A percentile compares a stretch with the other conserved stretches of the same genome.
Conservation (phyloP, 2,113 vertebrate genomes). For the Apodemus sylvaticus region DNA sequence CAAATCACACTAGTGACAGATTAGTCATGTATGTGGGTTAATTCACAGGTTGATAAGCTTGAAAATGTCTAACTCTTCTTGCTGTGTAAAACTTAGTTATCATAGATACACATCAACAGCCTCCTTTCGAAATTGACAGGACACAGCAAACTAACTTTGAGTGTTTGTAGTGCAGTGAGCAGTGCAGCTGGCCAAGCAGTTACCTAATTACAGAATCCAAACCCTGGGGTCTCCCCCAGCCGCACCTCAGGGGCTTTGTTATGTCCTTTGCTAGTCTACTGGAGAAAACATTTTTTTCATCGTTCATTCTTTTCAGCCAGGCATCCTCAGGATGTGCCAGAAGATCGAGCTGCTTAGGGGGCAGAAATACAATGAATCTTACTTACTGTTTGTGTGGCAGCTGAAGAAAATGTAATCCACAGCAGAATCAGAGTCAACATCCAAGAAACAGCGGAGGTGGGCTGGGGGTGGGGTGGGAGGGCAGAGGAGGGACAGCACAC, state of each 20-base stretch:
- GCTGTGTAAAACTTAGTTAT: slow-evolving; percentile 70
- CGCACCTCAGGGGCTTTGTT: slow-evolving; percentile 46
- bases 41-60: slow-evolving; percentile 82
- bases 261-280: slow-evolving; percentile 68
- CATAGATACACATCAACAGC: slow-evolving; percentile 67
- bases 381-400: slow-evolving; percentile 77
- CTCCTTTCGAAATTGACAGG: slow-evolving; percentile 62
- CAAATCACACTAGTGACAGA: slow-evolving; percentile 66
- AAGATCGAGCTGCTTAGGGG: slow-evolving; percentile 80
- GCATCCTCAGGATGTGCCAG: slow-evolving; percentile 63
- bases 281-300: slow-evolving; percentile 59
- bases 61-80: slow-evolving; percentile 73
- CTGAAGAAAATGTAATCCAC: slow-evolving; percentile 69
- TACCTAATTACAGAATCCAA: slow-evolving; percentile 35
- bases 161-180: slow-evolving; percentile 69
- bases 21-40: slow-evolving; percentile 70
- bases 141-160: slow-evolving; percentile 27
- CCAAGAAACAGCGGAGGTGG: not conserved
- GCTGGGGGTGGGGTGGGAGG: not conserved
- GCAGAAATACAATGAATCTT: slow-evolving; percentile 75
- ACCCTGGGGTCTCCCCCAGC: slow-evolving; percentile 50
- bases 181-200: slow-evolving; percentile 41
- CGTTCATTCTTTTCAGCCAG: slow-evolving; percentile 62
- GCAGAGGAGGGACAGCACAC: not conserved
- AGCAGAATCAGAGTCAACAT: slow-evolving; percentile 49